phyloP scores from a whole-genome alignment of 2,797 vertebrate genomes.

The Oryzias dopingdopingensis region DNA sequence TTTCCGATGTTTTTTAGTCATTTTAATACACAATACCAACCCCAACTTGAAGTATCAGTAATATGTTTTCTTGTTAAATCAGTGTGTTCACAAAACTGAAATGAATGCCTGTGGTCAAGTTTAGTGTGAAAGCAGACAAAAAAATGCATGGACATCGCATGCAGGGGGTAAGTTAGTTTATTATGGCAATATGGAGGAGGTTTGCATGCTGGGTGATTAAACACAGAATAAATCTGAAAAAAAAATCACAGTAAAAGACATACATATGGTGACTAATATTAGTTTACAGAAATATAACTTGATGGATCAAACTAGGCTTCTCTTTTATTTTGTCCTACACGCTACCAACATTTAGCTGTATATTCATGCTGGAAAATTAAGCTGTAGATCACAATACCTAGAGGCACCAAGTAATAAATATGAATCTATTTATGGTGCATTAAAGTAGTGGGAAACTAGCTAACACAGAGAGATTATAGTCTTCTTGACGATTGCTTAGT shows the following conservation, averaged over 20 bases:
- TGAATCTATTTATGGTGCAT: too few relatives aligned
- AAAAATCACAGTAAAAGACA: slow-evolving; percentile 23
- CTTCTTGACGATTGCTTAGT: neutral
- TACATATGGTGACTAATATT: slow-evolving; percentile 22
- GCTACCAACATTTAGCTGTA: slow-evolving; percentile 49
- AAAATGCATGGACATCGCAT: slow-evolving; percentile 48
- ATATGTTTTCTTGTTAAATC: slow-evolving; percentile 7
- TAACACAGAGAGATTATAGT: slow-evolving; percentile 3
- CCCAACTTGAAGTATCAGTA: slow-evolving; percentile 7
- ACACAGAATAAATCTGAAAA: slow-evolving; percentile 26
- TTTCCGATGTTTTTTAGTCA: neutral
- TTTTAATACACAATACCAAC: slow-evolving; percentile 10
- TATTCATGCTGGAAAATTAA: slow-evolving; percentile 41
- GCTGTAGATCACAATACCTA: too few relatives aligned
- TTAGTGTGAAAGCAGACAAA: slow-evolving; percentile 33
- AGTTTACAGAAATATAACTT: slow-evolving; percentile 46
- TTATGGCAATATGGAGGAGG: slow-evolving; percentile 33
- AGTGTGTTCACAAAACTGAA: slow-evolving; percentile 17
- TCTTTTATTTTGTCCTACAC: neutral
- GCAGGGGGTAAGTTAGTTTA: slow-evolving; percentile 65
- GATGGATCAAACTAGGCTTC: slow-evolving; percentile 52
- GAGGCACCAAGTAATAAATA: too few relatives aligned
- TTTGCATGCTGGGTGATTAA: slow-evolving; percentile 61
- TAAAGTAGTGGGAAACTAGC: too few relatives aligned
- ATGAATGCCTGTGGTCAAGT: slow-evolving; percentile 18